Conservation (phyloP, 2,113 vertebrate genomes). For the Raja brachyura region DNA sequence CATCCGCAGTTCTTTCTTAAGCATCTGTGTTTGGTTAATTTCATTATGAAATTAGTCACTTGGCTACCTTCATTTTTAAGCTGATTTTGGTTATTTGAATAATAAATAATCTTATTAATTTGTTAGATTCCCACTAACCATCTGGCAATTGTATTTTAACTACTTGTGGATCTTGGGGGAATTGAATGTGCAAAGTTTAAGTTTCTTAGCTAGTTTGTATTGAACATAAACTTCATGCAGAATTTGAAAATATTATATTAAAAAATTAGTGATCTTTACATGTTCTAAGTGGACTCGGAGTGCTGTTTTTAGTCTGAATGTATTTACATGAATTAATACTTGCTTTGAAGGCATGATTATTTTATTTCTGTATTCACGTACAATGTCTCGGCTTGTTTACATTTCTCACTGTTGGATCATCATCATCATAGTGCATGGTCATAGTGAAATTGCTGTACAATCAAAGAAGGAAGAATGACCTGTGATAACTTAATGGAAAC, state of each 20-base stretch:
- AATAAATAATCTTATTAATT: background rate
- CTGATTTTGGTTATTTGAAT: background rate
- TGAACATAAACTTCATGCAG: background rate
- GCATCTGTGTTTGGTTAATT: background rate
- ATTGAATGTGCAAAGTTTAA: background rate
- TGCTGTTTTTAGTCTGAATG: background rate
- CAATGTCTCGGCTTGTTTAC: background rate
- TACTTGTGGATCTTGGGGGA: background rate
- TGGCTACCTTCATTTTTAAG: background rate
- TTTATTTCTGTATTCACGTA: background rate
- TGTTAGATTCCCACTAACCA: background rate
- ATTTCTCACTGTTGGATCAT: background rate
- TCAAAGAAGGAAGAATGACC: background rate
- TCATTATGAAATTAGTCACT: background rate
- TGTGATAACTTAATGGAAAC: background rate
- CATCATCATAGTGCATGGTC: background rate
- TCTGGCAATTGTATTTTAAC: background rate
- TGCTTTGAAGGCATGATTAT: background rate
- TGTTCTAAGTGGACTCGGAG: background rate
- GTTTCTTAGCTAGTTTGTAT: background rate
- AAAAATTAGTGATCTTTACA: no score
- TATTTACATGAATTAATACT: background rate
- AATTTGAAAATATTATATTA: background rate
- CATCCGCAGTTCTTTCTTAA: no score
- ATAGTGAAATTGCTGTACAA: background rate